Evolutionary conservation across 2,113 vertebrate genomes (phyloP).

Genomic region (Pseudorectes ferrugineus): DNA sequence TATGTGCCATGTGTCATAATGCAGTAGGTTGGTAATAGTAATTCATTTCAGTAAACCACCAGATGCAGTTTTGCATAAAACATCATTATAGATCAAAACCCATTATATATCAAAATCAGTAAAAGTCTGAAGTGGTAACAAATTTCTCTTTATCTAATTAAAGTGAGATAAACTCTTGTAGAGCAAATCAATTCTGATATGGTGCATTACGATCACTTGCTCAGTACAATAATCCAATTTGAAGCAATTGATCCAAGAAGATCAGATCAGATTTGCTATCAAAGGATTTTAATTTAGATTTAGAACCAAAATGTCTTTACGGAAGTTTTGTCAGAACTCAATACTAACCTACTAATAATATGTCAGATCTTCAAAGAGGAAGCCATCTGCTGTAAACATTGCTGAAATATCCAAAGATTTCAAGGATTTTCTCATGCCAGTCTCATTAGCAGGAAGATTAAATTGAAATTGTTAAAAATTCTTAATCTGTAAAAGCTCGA

Average conservation of each 20-base stretch:
- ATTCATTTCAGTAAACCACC: not conserved
- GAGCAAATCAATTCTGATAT: conserved; percentile 10
- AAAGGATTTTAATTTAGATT: conserved; percentile 21
- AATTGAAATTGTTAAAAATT: not conserved
- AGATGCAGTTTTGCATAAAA: conserved; percentile 22
- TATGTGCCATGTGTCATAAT: not conserved
- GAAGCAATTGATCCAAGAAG: not conserved
- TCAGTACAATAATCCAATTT: not conserved
- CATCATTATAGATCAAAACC: not conserved
- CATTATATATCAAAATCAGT: not conserved
- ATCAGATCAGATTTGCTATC: conserved; percentile 13
- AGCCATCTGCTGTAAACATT: conserved; percentile 6
- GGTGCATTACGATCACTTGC: not conserved
- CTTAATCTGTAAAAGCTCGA: not conserved
- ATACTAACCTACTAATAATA: conserved; percentile 1
- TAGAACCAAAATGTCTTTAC: conserved; percentile 9
- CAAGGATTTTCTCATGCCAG: not conserved
- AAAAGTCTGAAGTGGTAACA: not conserved
- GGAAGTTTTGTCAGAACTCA: conserved; percentile 4
- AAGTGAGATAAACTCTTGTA: not conserved
- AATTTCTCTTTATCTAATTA: conserved; percentile 9
- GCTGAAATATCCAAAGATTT: not conserved
- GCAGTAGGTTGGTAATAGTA: not conserved
- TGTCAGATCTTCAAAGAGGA: conserved; percentile 1
- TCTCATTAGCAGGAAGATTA: not conserved